Percentiles rank a stretch among this genome's conserved stretches.
Conservation (phyloP, 2,888 invertebrate species). For the Toxonevra muliebris region DNA sequence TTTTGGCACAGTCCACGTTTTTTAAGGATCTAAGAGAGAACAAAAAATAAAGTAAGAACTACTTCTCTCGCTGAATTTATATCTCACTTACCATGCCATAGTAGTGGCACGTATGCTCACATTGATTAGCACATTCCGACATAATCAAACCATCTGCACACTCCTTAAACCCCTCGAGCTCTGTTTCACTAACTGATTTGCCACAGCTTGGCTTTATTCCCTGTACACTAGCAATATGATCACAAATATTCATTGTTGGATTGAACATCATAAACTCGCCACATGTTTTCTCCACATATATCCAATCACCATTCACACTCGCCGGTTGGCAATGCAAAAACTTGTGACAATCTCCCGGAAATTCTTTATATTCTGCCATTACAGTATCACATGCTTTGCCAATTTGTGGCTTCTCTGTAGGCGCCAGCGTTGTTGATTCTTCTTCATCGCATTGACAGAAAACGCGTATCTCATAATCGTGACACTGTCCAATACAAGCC, state of each 20-base stretch:
- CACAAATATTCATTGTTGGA: constrained; percentile 71
- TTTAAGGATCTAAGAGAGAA: constrained; percentile 46
- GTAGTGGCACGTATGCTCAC: constrained; percentile 76
- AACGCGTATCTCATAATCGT: constrained; percentile 85
- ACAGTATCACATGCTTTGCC: constrained; percentile 61
- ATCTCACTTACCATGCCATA: constrained; percentile 65
- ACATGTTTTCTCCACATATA: constrained; percentile 73
- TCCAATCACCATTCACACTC: constrained; percentile 58
- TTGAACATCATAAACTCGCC: constrained; percentile 74
- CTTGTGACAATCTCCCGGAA: constrained; percentile 73
- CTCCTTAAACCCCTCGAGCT: constrained; percentile 23
- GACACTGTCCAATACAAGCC: constrained; percentile 74
- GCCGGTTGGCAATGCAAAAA: constrained; percentile 75
- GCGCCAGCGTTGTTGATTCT: constrained; percentile 35
- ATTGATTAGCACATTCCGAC: constrained; percentile 76
- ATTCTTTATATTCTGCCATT: constrained; percentile 69
- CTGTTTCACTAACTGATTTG: constrained; percentile 30
- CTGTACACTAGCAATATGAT: constrained; percentile 71
- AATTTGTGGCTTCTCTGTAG: constrained; percentile 51
- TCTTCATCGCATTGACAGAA: constrained; percentile 71
- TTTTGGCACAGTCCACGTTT: constrained; percentile 58
- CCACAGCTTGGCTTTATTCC: constrained; percentile 72
- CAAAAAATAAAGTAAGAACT: not conserved
- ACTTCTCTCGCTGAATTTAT: not conserved
- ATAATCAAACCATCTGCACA: constrained; percentile 68